Evolutionary conservation across 2,888 invertebrate species (phyloP), one percentile per base, ranked within the genome.

Genomic region (Pecten maximus): DNA sequence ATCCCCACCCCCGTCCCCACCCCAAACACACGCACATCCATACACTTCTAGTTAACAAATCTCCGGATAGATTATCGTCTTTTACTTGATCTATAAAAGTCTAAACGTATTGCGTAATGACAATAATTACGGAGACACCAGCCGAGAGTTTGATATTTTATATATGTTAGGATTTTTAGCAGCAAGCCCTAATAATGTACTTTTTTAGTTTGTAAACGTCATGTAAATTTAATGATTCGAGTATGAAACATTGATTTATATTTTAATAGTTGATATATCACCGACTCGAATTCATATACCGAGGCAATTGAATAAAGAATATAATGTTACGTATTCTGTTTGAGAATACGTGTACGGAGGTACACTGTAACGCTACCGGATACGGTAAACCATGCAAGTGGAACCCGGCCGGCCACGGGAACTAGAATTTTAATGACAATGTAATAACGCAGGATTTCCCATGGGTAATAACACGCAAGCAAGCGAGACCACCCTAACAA

Each of bases 241-340:
- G 74, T 74, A 74, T 74, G 23, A 74, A 74, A 74, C 50, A 74
- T 74, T 28, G 74, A 74, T 74, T 35, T 74, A 74, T 74, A 74
- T 35, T 28, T 74, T 35, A 28, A 0, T 74, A 74, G 74, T 74
- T 35, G 23, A 54, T 54, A 54, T 54, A n/a, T 44, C 54, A 6
- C 35, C 35, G 74, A 12, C 74, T 74, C 4, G 2, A 28, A 35
- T 74, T 74, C 28, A 74, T 74, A 74, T 74, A 28, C 12, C 74
- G 28, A 15, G 23, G 28, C 15, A 74, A 74, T 74, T 74, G 35
- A 35, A 35, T 10, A 35, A 28, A 74, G 6, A 35, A 10, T 35
- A 74, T 74, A 74, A 8, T 28, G 10, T 74, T n/a, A 28, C 28
- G 35, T 12, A 74, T 74, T 74, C 74, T 74, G 23, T 74, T 74